phyloP scores from a whole-genome alignment of 2,113 vertebrate genomes.

The Callorhinus ursinus region DNA sequence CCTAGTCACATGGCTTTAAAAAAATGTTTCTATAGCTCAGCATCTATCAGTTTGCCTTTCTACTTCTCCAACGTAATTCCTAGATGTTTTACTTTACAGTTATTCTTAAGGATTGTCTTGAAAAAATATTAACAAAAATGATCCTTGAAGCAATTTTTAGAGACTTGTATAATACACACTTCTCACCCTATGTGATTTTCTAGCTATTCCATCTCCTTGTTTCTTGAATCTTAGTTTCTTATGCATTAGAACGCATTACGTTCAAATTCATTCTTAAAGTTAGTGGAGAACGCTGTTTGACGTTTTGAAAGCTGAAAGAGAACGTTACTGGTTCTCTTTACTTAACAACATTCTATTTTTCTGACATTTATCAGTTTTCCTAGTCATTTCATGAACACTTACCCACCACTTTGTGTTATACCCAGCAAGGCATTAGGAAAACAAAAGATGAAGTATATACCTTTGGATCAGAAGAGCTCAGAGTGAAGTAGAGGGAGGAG shows the following conservation, averaged over 20 bases:
- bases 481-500: not conserved
- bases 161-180: not conserved
- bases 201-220: not conserved
- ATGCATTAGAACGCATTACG: not conserved
- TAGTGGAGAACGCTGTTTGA: slow-evolving; percentile 13
- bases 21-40: not conserved
- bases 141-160: not conserved
- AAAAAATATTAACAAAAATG: not conserved
- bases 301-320: slow-evolving; percentile 29
- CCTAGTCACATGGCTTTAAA: not conserved
- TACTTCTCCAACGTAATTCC: not conserved
- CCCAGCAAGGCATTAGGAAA: not conserved
- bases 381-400: slow-evolving; percentile 20
- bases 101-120: not conserved
- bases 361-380: not conserved
- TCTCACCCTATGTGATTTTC: not conserved
- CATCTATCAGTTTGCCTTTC: not conserved
- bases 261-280: not conserved
- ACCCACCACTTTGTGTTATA: not conserved
- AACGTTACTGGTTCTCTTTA: not conserved
- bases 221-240: not conserved
- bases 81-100: not conserved
- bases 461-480: slow-evolving; percentile 35
- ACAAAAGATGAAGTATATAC: not conserved
- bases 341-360: not conserved